Conservation (phyloP, 1,140 invertebrate genomes). For the Batillaria attramentaria region DNA sequence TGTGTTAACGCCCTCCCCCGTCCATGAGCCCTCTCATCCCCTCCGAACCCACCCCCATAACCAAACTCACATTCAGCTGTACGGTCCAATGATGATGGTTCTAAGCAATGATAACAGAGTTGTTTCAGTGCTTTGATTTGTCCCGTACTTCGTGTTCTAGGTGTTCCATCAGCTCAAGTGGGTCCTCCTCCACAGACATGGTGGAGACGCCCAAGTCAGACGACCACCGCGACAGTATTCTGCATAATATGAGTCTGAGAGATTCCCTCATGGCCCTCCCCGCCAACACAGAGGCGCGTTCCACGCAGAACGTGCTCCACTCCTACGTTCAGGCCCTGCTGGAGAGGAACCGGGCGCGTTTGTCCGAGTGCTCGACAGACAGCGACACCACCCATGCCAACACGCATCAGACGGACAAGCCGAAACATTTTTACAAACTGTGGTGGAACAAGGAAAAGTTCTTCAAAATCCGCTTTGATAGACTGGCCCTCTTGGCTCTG, state of each 20-base stretch:
- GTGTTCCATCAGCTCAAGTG: slow-evolving; percentile 38
- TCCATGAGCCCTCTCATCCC: too few relatives aligned
- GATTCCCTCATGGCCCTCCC: background rate
- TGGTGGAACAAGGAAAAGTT: slow-evolving; percentile 79
- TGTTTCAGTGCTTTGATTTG: background rate
- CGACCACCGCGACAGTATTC: background rate
- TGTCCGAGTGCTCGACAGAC: slow-evolving; percentile 55
- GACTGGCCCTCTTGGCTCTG: slow-evolving; percentile 90
- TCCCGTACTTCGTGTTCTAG: slow-evolving; percentile 15
- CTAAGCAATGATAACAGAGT: too few relatives aligned
- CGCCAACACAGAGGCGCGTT: slow-evolving; percentile 4
- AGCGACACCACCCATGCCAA: slow-evolving; percentile 60
- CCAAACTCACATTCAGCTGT: background rate
- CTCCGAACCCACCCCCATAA: too few relatives aligned
- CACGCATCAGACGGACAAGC: slow-evolving; percentile 75
- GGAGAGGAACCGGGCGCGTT: slow-evolving; percentile 47
- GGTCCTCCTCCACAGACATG: slow-evolving; percentile 38
- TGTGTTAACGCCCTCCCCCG: too few relatives aligned
- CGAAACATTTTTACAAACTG: slow-evolving; percentile 87
- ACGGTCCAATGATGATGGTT: background rate
- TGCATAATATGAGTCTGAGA: slow-evolving; percentile 1
- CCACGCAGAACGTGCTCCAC: slow-evolving; percentile 43
- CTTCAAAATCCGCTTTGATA: slow-evolving; percentile 86
- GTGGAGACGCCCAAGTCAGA: slow-evolving; percentile 65
- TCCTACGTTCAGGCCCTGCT: slow-evolving; percentile 55